Base-by-base conservation (phyloP, 2,797 vertebrate genomes). In the Microctenopoma steveboyesi region DNA sequence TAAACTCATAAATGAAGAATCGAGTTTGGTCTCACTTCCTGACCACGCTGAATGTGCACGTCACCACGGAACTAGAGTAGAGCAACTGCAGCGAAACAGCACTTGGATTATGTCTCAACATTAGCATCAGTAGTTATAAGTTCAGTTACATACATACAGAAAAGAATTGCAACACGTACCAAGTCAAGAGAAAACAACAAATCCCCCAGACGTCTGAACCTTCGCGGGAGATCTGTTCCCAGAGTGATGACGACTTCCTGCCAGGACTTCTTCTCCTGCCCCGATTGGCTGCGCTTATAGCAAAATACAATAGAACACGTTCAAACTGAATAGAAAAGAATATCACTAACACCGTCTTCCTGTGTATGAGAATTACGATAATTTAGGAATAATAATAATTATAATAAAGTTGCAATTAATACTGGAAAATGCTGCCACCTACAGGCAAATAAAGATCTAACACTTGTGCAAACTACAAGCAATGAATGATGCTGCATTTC, bases 241-340 rank as follows among this genome's bases (percentile, higher is more conserved):
- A 11, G 27, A 10, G 47, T 8, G 3, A 52, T 85, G 82, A 89
- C 84, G 35, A 89, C 84, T 87, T 93, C 92, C 90, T 25, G 80
- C 3, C 74, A 35, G n/a, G 28, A 14, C 16, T 42, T 33, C 0
- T 37, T 68, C 64, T 52, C n/a, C n/a, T n/a, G 7, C 27, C 1
- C 48, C 84, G 84, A 89, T 89, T 86, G 88, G 89, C 68, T 76
- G 62, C 63, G 12, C 8, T 35, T 3, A 45, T 25, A 10, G 28
- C 18, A 22, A n/a, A 71, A 35, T 2, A n/a, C 13, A 46, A 55
- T 25, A 15, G 16, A 64, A 25, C 42, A 54, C 14, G 8, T 30
- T 4, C 35, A 3, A 45, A 52, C 11, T 25, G 43, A 65, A n/a
- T 47, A 33, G 16, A 65, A 35, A 10, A n/a, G 46, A 61, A 61